Percentiles rank a stretch among this genome's conserved stretches.
phyloP scores from a whole-genome alignment of 2,797 vertebrate genomes.

The Lophotriccus pileatus region DNA sequence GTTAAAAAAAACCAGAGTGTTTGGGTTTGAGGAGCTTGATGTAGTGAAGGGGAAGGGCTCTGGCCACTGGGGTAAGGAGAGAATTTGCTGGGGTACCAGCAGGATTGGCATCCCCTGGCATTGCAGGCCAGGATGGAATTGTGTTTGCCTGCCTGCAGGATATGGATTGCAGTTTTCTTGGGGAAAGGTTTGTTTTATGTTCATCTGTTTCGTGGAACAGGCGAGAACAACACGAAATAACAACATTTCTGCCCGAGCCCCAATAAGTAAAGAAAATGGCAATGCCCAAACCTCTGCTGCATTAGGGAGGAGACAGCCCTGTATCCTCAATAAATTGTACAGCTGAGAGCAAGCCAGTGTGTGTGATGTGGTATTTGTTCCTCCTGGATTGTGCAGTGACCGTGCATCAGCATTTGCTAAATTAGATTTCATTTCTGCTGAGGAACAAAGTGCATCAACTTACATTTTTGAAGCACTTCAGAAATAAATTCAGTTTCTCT shows the following conservation, averaged over 20 bases:
- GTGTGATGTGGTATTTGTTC: not conserved
- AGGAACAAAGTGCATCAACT: conserved; percentile 25
- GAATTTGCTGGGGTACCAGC: not conserved
- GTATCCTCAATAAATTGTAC: not conserved
- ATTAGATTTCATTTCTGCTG: conserved; percentile 41
- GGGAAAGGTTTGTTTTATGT: not conserved
- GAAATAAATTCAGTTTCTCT: not conserved
- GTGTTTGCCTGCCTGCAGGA: not conserved
- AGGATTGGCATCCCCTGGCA: not conserved
- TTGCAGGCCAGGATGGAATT: not conserved
- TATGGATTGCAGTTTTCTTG: not conserved
- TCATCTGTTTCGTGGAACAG: not conserved
- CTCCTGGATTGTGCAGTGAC: not conserved
- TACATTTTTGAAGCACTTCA: not conserved
- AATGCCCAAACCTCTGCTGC: not conserved
- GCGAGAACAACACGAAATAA: not conserved
- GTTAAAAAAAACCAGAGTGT: accelerated
- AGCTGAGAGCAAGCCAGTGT: not conserved
- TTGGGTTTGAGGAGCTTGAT: not conserved
- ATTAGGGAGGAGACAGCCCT: not conserved
- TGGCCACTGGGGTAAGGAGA: too few species aligned
- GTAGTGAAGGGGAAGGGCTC: not conserved
- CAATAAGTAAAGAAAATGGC: not conserved
- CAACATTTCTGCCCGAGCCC: not conserved
- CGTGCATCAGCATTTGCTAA: conserved; percentile 12